phyloP scores from a whole-genome alignment of 2,797 vertebrate genomes.

The Delichon dasypus region DNA sequence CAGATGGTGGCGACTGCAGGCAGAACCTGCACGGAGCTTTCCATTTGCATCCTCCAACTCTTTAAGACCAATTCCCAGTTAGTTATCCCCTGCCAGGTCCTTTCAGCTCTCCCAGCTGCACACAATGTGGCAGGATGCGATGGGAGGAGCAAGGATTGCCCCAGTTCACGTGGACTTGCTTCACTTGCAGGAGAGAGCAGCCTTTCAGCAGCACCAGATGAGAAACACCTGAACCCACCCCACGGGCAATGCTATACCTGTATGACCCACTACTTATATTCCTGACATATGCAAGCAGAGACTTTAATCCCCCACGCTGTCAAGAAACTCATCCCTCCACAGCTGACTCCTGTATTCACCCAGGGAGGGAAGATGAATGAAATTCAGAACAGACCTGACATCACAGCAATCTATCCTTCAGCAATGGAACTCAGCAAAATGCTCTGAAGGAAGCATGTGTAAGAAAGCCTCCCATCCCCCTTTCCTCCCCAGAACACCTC shows the following conservation, averaged over 20 bases:
- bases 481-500: background rate
- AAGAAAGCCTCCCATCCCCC: background rate
- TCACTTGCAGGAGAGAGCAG: background rate
- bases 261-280: background rate
- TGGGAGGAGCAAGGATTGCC: conserved; percentile 47
- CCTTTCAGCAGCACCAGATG: background rate
- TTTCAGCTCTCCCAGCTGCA: background rate
- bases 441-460: background rate
- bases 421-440: background rate
- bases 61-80: background rate
- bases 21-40: background rate
- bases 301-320: background rate
- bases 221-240: background rate
- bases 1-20: background rate
- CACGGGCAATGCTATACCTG: background rate
- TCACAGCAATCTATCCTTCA: background rate
- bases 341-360: background rate
- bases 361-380: background rate
- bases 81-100: background rate
- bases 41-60: background rate
- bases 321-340: background rate
- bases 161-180: background rate
- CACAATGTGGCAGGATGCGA: background rate
- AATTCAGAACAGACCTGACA: background rate
- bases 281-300: background rate